Evolutionary conservation across 2,797 vertebrate species (phyloP), one percentile per base, ranked within the genome.

Genomic region (Sphenopsis melanotis): DNA sequence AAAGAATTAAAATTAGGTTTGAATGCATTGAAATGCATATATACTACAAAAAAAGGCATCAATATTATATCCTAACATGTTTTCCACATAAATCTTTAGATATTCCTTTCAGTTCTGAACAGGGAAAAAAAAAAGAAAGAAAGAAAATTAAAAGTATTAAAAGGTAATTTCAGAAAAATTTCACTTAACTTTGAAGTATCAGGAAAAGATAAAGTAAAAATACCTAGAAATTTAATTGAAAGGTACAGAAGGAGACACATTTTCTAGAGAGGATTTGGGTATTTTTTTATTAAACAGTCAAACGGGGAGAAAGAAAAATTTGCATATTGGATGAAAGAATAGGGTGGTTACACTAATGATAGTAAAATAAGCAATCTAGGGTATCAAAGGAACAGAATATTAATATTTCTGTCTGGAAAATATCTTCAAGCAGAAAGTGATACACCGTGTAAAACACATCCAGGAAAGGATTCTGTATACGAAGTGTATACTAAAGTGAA

Each of bases 151-250:
- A 53, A 29, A 15, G 1, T 44, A 39, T 11, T 1, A 22, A 63
- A 61, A 52, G 2, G 1, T 7, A 1, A 49, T 57, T 83, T 90
- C 15, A 79, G 23, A 56, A 93, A 74, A 46, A 66, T 0, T 6
- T 53, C 3, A 10, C 4, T 55, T 3, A 15, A 3, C 7, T 77
- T 49, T 32, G 1, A 4, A 0, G 1, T 8, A 27, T 27, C 30
- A 52, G 2, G 19, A 78, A 15, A 53, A 23, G 8, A 44, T 44
- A 7, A 22, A 39, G 12, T 32, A 46, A 69, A 60, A 15, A 44
- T 34, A 27, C 1, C 1, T 15, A 4, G 6, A 68, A 68, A 83
- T 86, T 32, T 71, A 24, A 44, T 47, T 19, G 18, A 56, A 89
- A 70, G 3, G 1, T 24, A 24, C 12, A 71, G 49, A 75, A 68